phyloP scores from a whole-genome alignment of 92 coral and sea anemone species.

The Scolanthus callimorphus region DNA sequence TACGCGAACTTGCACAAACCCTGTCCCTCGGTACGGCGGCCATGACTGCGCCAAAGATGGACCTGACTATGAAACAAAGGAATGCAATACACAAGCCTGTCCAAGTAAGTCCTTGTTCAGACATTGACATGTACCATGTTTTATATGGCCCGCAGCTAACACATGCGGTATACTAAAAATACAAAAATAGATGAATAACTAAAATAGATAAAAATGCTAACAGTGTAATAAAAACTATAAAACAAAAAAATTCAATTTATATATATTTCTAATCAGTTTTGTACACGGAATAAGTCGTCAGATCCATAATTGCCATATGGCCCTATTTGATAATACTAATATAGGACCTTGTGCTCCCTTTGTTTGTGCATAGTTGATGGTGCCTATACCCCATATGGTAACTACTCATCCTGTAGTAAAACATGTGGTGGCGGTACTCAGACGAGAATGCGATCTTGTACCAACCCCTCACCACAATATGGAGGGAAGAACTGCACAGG shows the following conservation, averaged over 20 bases:
- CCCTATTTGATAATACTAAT: too few relatives aligned
- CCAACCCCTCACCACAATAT: slow-evolving; percentile 5
- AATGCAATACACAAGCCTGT: slow-evolving; percentile 86
- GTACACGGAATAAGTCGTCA: too few relatives aligned
- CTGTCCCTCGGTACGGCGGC: slow-evolving; percentile 82
- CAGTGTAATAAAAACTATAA: too few relatives aligned
- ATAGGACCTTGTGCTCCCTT: too few relatives aligned
- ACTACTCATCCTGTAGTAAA: slow-evolving; percentile 19
- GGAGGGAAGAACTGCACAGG: slow-evolving; percentile 10
- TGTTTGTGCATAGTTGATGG: neutral
- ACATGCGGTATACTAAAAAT: too few relatives aligned
- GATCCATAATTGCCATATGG: too few relatives aligned
- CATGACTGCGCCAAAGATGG: slow-evolving; percentile 82
- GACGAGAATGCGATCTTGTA: neutral
- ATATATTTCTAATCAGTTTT: too few relatives aligned
- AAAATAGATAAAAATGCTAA: too few relatives aligned
- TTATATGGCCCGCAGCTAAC: too few relatives aligned
- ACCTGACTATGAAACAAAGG: slow-evolving; percentile 63
- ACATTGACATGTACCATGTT: too few relatives aligned
- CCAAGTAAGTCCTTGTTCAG: slow-evolving; percentile 83
- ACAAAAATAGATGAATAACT: too few relatives aligned
- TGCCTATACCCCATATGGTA: neutral
- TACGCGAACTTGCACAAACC: slow-evolving; percentile 92
- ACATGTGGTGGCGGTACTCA: slow-evolving; percentile 17
- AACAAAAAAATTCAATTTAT: too few relatives aligned